phyloP scores from a whole-genome alignment of 1,140 invertebrate genomes.

The Saccostrea glomerata region DNA sequence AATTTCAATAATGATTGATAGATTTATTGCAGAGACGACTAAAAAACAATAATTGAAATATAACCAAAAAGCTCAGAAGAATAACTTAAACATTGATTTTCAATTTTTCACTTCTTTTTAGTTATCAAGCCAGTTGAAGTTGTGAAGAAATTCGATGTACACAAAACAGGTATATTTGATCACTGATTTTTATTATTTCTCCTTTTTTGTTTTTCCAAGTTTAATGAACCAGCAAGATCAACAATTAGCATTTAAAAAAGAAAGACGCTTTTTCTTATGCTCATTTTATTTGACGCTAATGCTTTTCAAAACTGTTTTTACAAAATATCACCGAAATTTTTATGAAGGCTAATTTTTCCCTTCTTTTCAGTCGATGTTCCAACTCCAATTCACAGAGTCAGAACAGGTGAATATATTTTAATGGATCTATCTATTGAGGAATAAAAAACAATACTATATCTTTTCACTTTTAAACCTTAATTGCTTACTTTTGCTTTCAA shows the following conservation, averaged over 20 bases:
- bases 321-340: too few species aligned
- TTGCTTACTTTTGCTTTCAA: neutral
- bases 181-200: neutral
- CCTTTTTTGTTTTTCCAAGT: neutral
- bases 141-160: slow-evolving; percentile 12
- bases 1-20: too few species aligned
- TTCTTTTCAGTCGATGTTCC: slow-evolving; percentile 6
- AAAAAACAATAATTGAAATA: too few species aligned
- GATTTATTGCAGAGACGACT: too few species aligned
- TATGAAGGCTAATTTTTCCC: neutral
- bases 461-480: too few species aligned
- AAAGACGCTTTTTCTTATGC: too few species aligned
- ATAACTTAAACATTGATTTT: neutral
- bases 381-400: neutral
- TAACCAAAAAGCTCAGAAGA: too few species aligned
- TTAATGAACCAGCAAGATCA: neutral
- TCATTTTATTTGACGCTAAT: too few species aligned
- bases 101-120: neutral
- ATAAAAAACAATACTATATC: too few species aligned
- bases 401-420: neutral
- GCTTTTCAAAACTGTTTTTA: too few species aligned
- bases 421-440: too few species aligned
- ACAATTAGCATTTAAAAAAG: neutral
- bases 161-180: slow-evolving; percentile 14
- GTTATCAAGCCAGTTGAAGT: slow-evolving; percentile 25